Evolutionary conservation across 2,888 invertebrate species (phyloP).

Genomic region (Orthosia incerta): DNA sequence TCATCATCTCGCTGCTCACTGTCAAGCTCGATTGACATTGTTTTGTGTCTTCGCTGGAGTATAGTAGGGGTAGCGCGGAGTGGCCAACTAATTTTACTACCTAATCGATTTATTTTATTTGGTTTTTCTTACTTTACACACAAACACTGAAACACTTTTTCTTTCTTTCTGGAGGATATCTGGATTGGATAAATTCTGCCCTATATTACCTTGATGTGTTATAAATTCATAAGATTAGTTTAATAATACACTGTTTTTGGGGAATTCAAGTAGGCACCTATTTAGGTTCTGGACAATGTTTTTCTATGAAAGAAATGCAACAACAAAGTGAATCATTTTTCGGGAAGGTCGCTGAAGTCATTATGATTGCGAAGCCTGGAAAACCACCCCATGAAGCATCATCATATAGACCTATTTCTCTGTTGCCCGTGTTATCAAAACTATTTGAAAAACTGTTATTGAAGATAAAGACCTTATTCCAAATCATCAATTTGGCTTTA

Average conservation of each 20-base stretch:
- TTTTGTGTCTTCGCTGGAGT: slow-evolving; percentile 66
- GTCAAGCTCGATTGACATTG: slow-evolving; percentile 78
- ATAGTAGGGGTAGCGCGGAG: slow-evolving; percentile 3
- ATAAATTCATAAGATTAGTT: neutral
- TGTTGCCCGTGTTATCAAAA: too few relatives aligned
- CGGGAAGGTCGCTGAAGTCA: too few relatives aligned
- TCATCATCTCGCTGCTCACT: slow-evolving; percentile 81
- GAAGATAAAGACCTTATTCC: too few relatives aligned
- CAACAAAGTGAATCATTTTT: too few relatives aligned
- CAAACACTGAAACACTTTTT: neutral
- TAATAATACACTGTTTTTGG: neutral
- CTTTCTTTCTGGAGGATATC: too few relatives aligned
- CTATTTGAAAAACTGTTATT: too few relatives aligned
- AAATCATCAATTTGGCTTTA: too few relatives aligned
- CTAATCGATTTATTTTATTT: neutral
- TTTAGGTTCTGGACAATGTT: neutral
- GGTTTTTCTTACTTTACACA: neutral
- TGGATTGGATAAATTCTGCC: too few relatives aligned
- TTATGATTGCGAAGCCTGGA: too few relatives aligned
- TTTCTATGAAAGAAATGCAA: neutral
- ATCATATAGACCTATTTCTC: too few relatives aligned
- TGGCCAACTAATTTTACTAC: slow-evolving; percentile 22
- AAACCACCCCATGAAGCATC: too few relatives aligned
- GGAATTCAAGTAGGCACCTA: neutral
- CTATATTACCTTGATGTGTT: too few relatives aligned